These are phyloP conservation scores for Aphelinus certus DNA, from an alignment of 1,140 invertebrate genomes.

Conservation along the genomic window DNA sequence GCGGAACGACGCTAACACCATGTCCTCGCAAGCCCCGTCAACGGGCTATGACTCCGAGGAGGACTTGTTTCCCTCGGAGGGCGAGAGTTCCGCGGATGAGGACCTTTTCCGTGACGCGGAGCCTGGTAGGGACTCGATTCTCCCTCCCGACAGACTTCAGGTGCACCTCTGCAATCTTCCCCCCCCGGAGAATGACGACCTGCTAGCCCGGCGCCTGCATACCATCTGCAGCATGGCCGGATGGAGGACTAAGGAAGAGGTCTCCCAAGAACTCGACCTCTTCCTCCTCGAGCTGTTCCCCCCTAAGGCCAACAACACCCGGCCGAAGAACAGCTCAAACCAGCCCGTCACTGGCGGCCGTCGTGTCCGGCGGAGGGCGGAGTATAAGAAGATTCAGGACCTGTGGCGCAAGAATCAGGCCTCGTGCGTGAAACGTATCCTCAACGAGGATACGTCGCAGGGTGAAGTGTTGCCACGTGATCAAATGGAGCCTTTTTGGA, in stretches of 20 bases:
- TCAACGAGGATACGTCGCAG: not conserved
- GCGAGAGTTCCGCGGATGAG: too few relatives aligned
- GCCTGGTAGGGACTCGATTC: too few relatives aligned
- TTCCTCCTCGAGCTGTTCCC: constrained; percentile 17
- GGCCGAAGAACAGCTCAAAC: not conserved
- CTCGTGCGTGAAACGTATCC: constrained; percentile 6
- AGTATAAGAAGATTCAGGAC: constrained; percentile 37
- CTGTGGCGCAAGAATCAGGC: constrained; percentile 35
- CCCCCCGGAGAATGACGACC: not conserved
- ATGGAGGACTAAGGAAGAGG: not conserved
- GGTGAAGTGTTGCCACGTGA: not conserved
- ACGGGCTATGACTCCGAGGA: too few relatives aligned
- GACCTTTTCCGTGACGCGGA: too few relatives aligned
- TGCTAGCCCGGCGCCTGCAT: not conserved
- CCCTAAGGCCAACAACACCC: too few relatives aligned
- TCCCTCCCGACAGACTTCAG: not conserved
- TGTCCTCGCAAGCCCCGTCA: not conserved
- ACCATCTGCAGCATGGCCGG: not conserved
- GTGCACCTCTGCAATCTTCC: not conserved
- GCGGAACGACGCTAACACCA: not conserved
- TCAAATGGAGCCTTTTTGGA: constrained; percentile 26
- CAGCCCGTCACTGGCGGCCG: not conserved
- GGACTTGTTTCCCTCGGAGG: too few relatives aligned
- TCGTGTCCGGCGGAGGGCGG: constrained; percentile 14
- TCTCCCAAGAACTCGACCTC: not conserved